Conservation (phyloP, 2,888 invertebrate genomes). For the Cordylochernes scorpioides region DNA sequence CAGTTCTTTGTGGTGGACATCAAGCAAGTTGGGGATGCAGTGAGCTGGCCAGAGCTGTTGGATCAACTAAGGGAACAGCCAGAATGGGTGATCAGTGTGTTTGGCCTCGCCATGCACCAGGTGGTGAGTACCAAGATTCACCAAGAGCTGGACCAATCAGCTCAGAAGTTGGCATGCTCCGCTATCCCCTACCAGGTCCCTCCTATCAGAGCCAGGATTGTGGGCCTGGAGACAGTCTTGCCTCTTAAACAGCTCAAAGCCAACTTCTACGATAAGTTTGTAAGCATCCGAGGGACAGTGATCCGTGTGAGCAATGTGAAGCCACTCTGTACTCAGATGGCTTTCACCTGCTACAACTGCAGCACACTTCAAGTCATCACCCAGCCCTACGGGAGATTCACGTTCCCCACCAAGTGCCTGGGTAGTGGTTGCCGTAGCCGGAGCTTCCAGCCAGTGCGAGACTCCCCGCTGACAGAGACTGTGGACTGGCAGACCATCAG, state of each 20-base stretch:
- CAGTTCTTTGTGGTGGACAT: conserved; percentile 12
- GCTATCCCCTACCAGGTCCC: conserved; percentile 18
- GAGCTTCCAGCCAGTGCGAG: conserved; percentile 21
- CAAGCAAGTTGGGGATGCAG: conserved; percentile 5
- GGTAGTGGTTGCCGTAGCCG: conserved; percentile 19
- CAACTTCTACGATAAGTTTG: conserved; percentile 42
- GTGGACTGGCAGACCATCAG: conserved; percentile 51
- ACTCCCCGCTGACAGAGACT: conserved; percentile 35
- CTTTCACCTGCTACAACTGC: conserved; percentile 46
- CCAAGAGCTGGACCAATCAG: conserved; percentile 14
- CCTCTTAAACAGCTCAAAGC: conserved; percentile 41
- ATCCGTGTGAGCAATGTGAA: conserved; percentile 47
- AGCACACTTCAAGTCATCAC: conserved; percentile 34
- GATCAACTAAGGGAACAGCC: conserved; percentile 39
- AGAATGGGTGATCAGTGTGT: conserved; percentile 35
- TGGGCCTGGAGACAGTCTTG: conserved; percentile 36
- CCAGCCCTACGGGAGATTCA: conserved; percentile 35
- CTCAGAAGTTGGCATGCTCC: conserved; percentile 5
- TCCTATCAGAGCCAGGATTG: conserved; percentile 30
- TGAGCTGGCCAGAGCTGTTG: conserved; percentile 34
- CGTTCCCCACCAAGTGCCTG: conserved; percentile 28
- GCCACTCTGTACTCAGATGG: conserved; percentile 43
- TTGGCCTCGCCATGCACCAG: conserved; percentile 55
- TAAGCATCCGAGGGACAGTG: conserved; percentile 56
- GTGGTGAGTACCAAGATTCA: conserved; percentile 22